phyloP scores from a whole-genome alignment of 2,888 invertebrate genomes.

The Dendrolimus houi region DNA sequence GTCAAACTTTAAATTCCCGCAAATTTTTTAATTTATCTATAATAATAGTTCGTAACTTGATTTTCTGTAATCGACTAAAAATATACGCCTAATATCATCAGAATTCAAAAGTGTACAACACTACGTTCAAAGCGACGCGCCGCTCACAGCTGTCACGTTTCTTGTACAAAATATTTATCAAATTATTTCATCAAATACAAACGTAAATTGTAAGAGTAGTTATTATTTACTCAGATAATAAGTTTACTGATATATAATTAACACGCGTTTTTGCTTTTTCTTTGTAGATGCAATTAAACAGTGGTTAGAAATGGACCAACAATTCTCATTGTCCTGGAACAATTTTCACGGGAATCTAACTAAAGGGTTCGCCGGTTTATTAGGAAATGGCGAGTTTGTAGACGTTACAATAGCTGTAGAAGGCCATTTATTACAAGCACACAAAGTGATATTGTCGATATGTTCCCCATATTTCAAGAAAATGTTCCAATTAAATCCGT shows the following conservation, averaged over 20 bases:
- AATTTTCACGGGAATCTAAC: slow-evolving; percentile 83
- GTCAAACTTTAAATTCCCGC: too few species aligned
- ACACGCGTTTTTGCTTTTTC: slow-evolving; percentile 5
- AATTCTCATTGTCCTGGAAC: slow-evolving; percentile 84
- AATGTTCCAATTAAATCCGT: slow-evolving; percentile 80
- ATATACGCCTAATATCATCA: not conserved
- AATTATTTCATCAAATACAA: slow-evolving; percentile 16
- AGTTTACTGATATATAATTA: not conserved
- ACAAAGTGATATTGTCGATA: slow-evolving; percentile 82
- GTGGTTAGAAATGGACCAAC: slow-evolving; percentile 76
- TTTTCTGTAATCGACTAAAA: not conserved
- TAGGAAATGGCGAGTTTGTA: slow-evolving; percentile 76
- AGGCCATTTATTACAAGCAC: slow-evolving; percentile 81
- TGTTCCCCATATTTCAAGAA: slow-evolving; percentile 84
- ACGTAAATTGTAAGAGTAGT: slow-evolving; percentile 23
- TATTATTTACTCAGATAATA: not conserved
- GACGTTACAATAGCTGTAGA: slow-evolving; percentile 79
- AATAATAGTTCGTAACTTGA: too few species aligned
- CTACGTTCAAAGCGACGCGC: slow-evolving; percentile 30
- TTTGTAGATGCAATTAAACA: slow-evolving; percentile 41
- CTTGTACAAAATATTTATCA: slow-evolving; percentile 31
- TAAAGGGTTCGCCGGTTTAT: slow-evolving; percentile 78
- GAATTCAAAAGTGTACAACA: slow-evolving; percentile 10
- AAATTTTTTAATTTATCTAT: too few species aligned
- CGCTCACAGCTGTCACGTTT: slow-evolving; percentile 33